Evolutionary conservation across 2,888 invertebrate species (phyloP), one percentile per base, ranked within the genome.

Genomic region (Clostera curtula): DNA sequence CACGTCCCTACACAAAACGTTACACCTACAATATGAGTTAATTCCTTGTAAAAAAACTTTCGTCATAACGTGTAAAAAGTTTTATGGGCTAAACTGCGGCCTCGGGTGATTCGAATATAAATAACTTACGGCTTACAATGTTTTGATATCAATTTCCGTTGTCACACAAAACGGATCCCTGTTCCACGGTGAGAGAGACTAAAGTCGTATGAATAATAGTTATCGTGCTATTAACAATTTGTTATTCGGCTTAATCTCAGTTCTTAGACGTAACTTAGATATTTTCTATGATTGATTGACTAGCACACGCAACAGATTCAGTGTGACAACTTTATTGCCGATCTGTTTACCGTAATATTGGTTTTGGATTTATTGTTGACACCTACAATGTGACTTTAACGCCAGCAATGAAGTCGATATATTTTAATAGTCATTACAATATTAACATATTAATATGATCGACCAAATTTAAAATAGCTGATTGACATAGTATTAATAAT

Each of bases 281-380:
- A 49, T 33, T 40, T 43, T 43, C 40, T 43, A 52, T 48, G 49
- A 51, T 53, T 65, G 58, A 65, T 60, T 46, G 52, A 49, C 42
- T 34, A 43, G 37, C 26, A 39, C 36, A 41, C 57, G 46, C 48
- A 35, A 34, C 40, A 42, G 49, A 46, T 54, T 56, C 49, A 44
- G 40, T 29, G 29, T 49, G 51, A 60, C 59, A 58, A 56, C 48
- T 71, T 71, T 64, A 68, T 56, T 52, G 52, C 47, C 48, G 48
- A 59, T 58, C 46, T 51, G 56, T 51, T 62, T 61, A 52, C 56
- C 45, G 54, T 65, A 57, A 66, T 67, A 43, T 47, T 48, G 40
- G 34, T 31, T 36, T 47, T 55, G 52, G 56, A 60, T 70, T 71
- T 71, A 64, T 51, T 55, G 20, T 3, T 10, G 3, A 19, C 10